A percentile compares a stretch with the other conserved stretches of the same genome.
These are phyloP conservation scores for Karalla daura DNA, from an alignment of 2,797 vertebrate genomes.

Conservation along the genomic window DNA sequence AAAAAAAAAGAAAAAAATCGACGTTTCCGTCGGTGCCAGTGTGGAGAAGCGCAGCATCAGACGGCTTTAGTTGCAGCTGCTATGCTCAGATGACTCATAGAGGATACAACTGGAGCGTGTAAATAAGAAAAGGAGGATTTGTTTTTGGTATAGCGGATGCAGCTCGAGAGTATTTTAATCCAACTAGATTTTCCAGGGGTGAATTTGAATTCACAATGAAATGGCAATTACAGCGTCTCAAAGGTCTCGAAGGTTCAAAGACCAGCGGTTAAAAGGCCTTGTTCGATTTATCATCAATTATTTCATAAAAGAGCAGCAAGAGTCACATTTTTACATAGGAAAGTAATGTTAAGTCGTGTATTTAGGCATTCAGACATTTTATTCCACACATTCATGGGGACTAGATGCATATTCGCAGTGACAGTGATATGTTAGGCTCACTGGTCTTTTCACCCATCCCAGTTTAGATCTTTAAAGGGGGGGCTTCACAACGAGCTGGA, in stretches of 20 bases:
- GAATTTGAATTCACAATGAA: too few species aligned
- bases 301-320: background rate
- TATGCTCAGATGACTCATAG: conserved; percentile 9
- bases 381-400: background rate
- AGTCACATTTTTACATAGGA: too few species aligned
- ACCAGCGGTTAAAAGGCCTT: too few species aligned
- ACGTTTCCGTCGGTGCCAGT: conserved; percentile 28
- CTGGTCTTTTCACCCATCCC: too few species aligned
- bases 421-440: background rate
- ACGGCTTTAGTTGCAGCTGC: conserved; percentile 41
- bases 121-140: conserved; percentile 1
- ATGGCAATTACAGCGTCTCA: background rate
- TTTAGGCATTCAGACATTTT: too few species aligned
- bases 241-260: background rate
- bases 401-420: background rate
- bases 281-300: background rate
- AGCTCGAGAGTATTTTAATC: background rate
- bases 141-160: background rate
- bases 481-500: background rate
- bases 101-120: background rate
- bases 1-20: too few species aligned
- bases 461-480: too few species aligned
- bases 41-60: conserved; percentile 36
- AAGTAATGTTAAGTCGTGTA: too few species aligned
- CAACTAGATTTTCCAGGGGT: too few species aligned